A percentile compares a stretch with the other conserved stretches of the same genome.
Conservation (phyloP, 2,113 vertebrate genomes). For the Pantherophis guttatus region DNA sequence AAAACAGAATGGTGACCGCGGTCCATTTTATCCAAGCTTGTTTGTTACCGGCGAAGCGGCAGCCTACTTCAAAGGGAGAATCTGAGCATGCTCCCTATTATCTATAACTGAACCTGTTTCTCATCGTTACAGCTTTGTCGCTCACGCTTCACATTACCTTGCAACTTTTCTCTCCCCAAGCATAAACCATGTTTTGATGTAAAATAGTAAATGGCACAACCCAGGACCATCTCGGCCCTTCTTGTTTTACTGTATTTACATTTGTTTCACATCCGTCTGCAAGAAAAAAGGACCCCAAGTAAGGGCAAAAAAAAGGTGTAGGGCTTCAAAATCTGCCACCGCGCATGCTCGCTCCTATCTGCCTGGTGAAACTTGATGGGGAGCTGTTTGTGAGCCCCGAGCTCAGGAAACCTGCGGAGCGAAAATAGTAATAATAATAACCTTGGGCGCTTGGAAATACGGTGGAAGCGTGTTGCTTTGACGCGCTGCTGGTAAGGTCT, state of each 20-base stretch:
- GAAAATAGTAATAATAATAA: not conserved
- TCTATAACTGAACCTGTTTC: not conserved
- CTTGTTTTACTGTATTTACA: not conserved
- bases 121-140: not conserved
- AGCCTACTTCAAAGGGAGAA: not conserved
- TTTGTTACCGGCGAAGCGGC: not conserved
- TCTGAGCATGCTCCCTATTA: constrained; percentile 3
- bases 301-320: not conserved
- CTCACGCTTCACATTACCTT: no score
- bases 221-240: not conserved
- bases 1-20: not conserved
- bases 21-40: not conserved
- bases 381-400: not conserved
- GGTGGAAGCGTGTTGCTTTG: not conserved
- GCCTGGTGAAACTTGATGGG: not conserved
- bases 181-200: not conserved
- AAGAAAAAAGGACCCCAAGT: not conserved
- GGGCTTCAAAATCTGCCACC: not conserved
- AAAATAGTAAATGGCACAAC: not conserved
- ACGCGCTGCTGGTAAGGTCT: not conserved
- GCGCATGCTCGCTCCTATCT: not conserved
- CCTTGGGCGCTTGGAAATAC: not conserved
- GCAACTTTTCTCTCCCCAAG: not conserved
- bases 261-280: no score
- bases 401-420: no score